Evolutionary conservation across 2,113 vertebrate genomes (phyloP), one percentile per base, ranked within the genome.

Genomic region (Poeciliopsis prolifica): DNA sequence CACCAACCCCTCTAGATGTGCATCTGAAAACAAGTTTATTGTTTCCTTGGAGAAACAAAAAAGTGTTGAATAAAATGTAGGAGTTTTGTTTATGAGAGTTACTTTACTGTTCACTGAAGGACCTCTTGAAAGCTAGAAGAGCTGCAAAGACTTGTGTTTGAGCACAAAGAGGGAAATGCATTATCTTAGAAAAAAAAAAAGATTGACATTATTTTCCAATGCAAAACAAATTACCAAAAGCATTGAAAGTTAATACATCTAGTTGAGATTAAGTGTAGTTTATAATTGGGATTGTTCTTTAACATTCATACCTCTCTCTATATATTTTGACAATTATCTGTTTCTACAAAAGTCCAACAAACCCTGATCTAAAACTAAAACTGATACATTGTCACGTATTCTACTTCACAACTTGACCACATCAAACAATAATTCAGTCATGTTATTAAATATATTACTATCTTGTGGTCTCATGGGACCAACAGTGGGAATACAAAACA

Each of bases 1-100:
- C 72, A 75, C 68, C 66, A 79, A 81, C 86, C 85, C 77, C 86
- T 78, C 75, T 75, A 84, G 86, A 88, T 87, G 83, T 65, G 83
- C 86, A 83, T 87, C 75, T 69, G 82, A 85, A 84, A 89, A 87
- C 81, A 85, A 64, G 77, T 80, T 85, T 80, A 80, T 78, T 68
- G 80, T 77, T 86, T 83, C 75, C 70, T 79, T 37, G 72, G 74
- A 87, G 79, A 84, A 82, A 87, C 9, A 54, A 75, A 85, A 78
- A 82, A 74, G 74, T 76, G 70, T 72, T 77, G 84, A 79, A 72
- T 68, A 74, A 65, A 84, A 79, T 79, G 87, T 86, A 82, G 84
- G 88, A 83, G 85, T 86, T 70, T 74, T 60, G 78, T 74, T 68
- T 48, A 54, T 69, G 62, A 75, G 79, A 79, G 51, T 83, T 74